These are phyloP conservation scores for Griposia aprilina DNA, from an alignment of 2,888 invertebrate genomes.

Conservation along the genomic window DNA sequence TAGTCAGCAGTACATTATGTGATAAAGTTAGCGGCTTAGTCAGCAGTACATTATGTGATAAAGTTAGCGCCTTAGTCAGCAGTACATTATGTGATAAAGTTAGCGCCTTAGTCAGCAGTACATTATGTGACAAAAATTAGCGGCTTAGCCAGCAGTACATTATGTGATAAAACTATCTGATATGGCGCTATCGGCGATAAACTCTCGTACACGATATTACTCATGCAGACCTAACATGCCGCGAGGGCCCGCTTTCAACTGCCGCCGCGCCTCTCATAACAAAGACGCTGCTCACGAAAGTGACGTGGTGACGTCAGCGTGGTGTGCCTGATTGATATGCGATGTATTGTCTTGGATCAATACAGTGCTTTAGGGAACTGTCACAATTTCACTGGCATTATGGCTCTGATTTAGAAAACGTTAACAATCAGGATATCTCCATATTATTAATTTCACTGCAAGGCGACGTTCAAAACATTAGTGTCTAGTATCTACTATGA, in stretches of 20 bases:
- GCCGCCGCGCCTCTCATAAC: constrained; percentile 25
- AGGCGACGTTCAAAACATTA: neutral
- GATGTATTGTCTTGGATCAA: constrained; percentile 8
- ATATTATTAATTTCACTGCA: constrained; percentile 20
- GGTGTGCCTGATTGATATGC: constrained; percentile 49
- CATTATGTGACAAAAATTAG: constrained; percentile 69
- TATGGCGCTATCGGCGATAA: constrained; percentile 62
- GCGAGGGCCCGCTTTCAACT: constrained; percentile 34
- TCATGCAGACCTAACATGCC: neutral
- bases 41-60: constrained; percentile 70
- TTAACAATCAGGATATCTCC: constrained; percentile 31
- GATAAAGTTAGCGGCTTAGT: constrained; percentile 68
- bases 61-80: constrained; percentile 61
- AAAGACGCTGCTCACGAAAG: constrained; percentile 9
- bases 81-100: constrained; percentile 69
- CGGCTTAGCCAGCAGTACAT: constrained; percentile 65
- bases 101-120: constrained; percentile 61
- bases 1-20: constrained; percentile 64
- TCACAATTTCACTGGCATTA: constrained; percentile 51
- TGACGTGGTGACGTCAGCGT: constrained; percentile 19
- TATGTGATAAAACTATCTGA: constrained; percentile 70
- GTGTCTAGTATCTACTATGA: neutral
- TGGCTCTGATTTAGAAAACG: constrained; percentile 34
- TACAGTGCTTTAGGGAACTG: constrained; percentile 40
- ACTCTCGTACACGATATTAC: constrained; percentile 2